phyloP scores from a whole-genome alignment of 2,797 vertebrate genomes.

The Acanthopagrus latus region DNA sequence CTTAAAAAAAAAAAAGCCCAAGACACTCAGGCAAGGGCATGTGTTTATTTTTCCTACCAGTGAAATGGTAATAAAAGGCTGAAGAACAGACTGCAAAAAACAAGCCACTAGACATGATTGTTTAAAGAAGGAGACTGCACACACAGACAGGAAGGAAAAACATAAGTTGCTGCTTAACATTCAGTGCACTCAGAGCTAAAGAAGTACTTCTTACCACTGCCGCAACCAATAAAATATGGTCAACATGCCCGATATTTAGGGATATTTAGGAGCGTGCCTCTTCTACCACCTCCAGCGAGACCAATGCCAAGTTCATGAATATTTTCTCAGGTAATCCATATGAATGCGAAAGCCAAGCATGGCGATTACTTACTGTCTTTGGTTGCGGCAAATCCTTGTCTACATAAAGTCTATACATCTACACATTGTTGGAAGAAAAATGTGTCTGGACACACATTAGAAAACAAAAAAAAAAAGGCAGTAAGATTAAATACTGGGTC shows the following conservation, averaged over 20 bases:
- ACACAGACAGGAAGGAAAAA: constrained; percentile 19
- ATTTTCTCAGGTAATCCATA: constrained; percentile 54
- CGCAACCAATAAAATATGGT: constrained; percentile 48
- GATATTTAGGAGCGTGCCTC: constrained; percentile 14
- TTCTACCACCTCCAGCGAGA: constrained; percentile 35
- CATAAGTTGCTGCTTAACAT: constrained; percentile 36
- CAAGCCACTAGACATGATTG: constrained; percentile 34
- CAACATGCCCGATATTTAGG: constrained; percentile 58
- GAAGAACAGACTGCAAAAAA: constrained; percentile 54
- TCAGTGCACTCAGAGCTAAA: constrained; percentile 3
- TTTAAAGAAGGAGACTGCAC: constrained; percentile 18
- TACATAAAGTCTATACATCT: constrained; percentile 1
- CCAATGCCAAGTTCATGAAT: constrained; percentile 45
- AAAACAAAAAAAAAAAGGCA: not conserved
- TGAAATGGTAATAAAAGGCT: constrained; percentile 45
- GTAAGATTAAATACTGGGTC: constrained; percentile 15
- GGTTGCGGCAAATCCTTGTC: constrained; percentile 28
- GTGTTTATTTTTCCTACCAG: constrained; percentile 46
- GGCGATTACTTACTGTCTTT: constrained; percentile 1
- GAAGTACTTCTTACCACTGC: constrained; percentile 23
- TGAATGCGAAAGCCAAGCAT: constrained; percentile 37
- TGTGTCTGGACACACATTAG: not conserved
- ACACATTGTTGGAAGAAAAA: not conserved
- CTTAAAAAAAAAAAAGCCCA: constrained; percentile 16
- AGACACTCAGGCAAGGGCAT: constrained; percentile 34